A percentile compares a stretch with the other conserved stretches of the same genome.
phyloP scores from a whole-genome alignment of 1,140 invertebrate genomes.

The Atopsyche davidsoni region DNA sequence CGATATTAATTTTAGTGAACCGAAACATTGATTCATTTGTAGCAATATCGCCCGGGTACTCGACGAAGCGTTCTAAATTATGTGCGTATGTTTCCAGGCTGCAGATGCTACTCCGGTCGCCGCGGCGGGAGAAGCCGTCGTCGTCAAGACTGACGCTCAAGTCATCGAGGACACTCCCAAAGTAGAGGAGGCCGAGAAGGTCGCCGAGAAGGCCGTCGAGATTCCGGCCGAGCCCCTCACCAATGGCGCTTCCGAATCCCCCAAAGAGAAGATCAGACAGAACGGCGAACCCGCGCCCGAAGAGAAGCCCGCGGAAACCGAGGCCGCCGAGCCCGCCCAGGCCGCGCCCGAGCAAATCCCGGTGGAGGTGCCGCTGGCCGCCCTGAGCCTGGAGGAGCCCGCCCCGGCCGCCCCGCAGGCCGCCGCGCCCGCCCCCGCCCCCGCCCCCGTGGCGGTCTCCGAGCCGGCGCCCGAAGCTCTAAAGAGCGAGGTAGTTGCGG shows the following conservation, averaged over 20 bases:
- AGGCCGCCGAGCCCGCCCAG: too few species aligned
- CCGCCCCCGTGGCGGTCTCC: constrained; percentile 11
- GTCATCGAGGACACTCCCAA: constrained; percentile 33
- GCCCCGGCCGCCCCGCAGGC: constrained; percentile 1
- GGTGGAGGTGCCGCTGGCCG: constrained; percentile 33
- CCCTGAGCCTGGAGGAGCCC: constrained; percentile 33
- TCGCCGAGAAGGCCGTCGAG: constrained; percentile 44
- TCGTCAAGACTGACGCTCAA: constrained; percentile 26
- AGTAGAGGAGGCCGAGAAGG: constrained; percentile 33
- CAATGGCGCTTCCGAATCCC: constrained; percentile 45
- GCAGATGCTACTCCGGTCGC: constrained; percentile 15
- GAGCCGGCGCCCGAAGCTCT: constrained; percentile 36
- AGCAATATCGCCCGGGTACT: too few species aligned
- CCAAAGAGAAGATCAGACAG: constrained; percentile 34
- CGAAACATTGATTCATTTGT: too few species aligned
- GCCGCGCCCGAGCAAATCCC: background rate
- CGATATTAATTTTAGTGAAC: too few species aligned
- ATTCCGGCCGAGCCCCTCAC: constrained; percentile 47
- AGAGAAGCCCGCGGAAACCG: constrained; percentile 9
- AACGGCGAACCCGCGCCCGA: constrained; percentile 20
- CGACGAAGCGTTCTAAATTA: too few species aligned
- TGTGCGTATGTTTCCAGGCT: constrained; percentile 21
- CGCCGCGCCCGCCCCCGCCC: constrained; percentile 1
- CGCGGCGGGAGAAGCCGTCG: constrained; percentile 37
- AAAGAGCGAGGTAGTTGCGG: constrained; percentile 36